These are phyloP conservation scores for Shargacucullia verbasci DNA, from an alignment of 2,888 invertebrate species.

Conservation along the genomic window DNA sequence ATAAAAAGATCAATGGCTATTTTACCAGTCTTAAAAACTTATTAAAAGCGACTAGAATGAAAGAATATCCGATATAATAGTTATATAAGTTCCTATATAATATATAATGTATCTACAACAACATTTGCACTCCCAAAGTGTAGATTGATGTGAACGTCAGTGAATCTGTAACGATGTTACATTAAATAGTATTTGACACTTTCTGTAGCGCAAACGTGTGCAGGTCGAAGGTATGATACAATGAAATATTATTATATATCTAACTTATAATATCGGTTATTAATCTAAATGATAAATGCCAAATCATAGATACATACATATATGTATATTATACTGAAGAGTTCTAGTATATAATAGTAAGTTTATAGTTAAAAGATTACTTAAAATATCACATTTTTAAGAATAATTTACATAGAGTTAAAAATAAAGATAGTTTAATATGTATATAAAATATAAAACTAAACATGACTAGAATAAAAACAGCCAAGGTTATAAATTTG, in stretches of 20 bases:
- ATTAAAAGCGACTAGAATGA: constrained; percentile 28
- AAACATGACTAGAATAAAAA: no score
- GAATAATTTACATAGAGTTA: constrained; percentile 63
- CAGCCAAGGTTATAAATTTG: no score
- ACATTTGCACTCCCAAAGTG: constrained; percentile 7
- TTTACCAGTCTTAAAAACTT: background rate
- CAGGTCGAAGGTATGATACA: constrained; percentile 21
- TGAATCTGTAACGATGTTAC: background rate
- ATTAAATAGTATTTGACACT: background rate
- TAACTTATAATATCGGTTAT: constrained; percentile 22
- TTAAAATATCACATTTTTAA: constrained; percentile 83
- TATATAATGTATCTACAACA: constrained; percentile 25
- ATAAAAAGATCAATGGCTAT: background rate
- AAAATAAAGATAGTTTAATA: constrained; percentile 25
- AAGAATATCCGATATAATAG: constrained; percentile 9
- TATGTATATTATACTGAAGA: constrained; percentile 38
- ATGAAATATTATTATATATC: constrained; percentile 7
- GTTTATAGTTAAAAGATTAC: constrained; percentile 65
- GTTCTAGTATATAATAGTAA: constrained; percentile 48
- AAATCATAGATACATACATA: constrained; percentile 20
- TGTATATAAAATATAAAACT: no score
- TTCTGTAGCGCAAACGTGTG: constrained; percentile 19
- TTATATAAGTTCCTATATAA: constrained; percentile 2
- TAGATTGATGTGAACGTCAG: background rate
- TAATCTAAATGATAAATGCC: constrained; percentile 25